Conservation (phyloP, 2,888 invertebrate genomes). For the Nesidiocoris tenuis region DNA sequence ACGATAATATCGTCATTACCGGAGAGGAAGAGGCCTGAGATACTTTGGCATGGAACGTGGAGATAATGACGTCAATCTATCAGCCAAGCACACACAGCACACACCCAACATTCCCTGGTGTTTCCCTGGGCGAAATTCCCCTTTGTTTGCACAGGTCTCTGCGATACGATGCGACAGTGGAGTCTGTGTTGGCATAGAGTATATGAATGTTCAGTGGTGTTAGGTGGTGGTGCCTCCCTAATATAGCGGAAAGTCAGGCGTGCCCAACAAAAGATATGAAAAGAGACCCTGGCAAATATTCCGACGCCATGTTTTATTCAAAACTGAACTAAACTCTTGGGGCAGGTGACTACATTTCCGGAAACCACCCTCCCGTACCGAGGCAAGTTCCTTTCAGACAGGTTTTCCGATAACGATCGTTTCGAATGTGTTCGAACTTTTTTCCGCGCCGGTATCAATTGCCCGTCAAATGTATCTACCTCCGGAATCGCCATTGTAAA, state of each 20-base stretch:
- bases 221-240: background rate
- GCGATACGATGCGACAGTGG: background rate
- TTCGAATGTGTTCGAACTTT: background rate
- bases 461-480: background rate
- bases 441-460: background rate
- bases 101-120: no score
- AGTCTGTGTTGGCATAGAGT: background rate
- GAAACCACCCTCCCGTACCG: background rate
- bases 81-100: background rate
- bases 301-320: background rate
- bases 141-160: background rate
- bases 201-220: background rate
- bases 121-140: background rate
- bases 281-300: background rate
- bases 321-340: background rate
- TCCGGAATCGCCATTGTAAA: no score
- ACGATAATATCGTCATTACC: conserved; percentile 14
- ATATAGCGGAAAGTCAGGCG: background rate
- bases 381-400: background rate
- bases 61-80: conserved; percentile 15
- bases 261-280: background rate
- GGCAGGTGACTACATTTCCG: background rate
- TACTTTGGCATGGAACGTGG: background rate
- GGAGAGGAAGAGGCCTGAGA: no score
- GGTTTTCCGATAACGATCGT: background rate